A percentile compares a stretch with the other conserved stretches of the same genome.
Conservation (phyloP, 2,888 invertebrate species). For the Xanthia icteritia region DNA sequence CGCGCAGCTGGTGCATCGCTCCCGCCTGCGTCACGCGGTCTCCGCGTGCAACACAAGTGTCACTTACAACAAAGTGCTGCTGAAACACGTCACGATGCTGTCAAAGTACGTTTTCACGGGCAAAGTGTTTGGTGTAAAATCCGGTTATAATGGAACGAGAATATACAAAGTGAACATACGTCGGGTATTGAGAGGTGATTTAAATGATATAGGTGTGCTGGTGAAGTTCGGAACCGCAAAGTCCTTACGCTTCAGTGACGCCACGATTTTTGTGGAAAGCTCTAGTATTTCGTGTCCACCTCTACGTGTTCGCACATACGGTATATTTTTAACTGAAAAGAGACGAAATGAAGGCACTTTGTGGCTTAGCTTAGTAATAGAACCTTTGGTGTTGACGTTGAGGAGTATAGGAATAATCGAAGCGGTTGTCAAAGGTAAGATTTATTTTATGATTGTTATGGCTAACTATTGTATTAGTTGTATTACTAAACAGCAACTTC, state of each 20-base stretch:
- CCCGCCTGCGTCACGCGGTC: constrained; percentile 63
- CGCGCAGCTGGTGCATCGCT: constrained; percentile 65
- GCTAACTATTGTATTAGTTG: constrained; percentile 11
- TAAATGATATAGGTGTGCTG: constrained; percentile 80
- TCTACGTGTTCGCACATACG: constrained; percentile 81
- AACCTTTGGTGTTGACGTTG: constrained; percentile 82
- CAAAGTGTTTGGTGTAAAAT: constrained; percentile 80
- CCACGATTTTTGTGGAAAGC: constrained; percentile 81
- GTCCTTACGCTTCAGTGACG: constrained; percentile 81
- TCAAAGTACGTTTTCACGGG: constrained; percentile 86
- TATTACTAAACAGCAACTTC: constrained; percentile 14
- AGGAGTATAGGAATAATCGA: constrained; percentile 83
- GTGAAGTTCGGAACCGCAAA: constrained; percentile 78
- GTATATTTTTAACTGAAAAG: constrained; percentile 83
- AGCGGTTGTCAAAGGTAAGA: constrained; percentile 85
- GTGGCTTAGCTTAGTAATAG: constrained; percentile 78
- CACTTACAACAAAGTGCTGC: constrained; percentile 77
- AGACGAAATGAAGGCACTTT: constrained; percentile 65
- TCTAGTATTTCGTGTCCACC: constrained; percentile 74
- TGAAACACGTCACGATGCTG: constrained; percentile 80
- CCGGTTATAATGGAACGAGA: constrained; percentile 72
- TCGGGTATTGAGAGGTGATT: constrained; percentile 85
- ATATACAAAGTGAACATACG: constrained; percentile 85
- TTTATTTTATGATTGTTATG: constrained; percentile 35
- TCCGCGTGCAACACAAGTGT: constrained; percentile 74